A percentile compares a stretch with the other conserved stretches of the same genome.
Evolutionary conservation across 2,797 vertebrate species (phyloP).

Genomic region (Antrozous pallidus): DNA sequence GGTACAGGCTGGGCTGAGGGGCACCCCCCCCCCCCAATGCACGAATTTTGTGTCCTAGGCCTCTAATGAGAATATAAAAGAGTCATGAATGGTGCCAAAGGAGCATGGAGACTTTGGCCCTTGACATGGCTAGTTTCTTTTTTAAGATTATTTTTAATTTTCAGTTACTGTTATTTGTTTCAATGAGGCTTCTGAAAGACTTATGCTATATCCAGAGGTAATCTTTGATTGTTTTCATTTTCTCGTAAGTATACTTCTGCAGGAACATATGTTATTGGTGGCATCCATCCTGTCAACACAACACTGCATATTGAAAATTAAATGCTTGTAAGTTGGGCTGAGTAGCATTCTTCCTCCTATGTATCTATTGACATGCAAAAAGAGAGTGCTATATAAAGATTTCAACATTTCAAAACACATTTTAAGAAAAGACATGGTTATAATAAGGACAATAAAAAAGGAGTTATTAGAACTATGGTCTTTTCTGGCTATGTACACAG

Average conservation of each 20-base stretch:
- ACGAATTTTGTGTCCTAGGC: too few species aligned
- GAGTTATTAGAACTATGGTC: neutral
- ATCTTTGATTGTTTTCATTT: neutral
- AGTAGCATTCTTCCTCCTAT: neutral
- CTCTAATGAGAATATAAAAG: neutral
- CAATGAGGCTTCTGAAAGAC: neutral
- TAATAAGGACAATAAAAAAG: neutral
- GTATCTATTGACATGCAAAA: neutral
- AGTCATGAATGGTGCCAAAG: neutral
- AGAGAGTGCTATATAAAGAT: neutral
- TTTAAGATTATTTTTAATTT: neutral
- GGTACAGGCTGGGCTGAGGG: too few species aligned
- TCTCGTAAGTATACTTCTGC: neutral
- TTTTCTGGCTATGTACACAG: neutral
- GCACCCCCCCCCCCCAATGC: rapidly evolving
- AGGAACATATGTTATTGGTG: neutral
- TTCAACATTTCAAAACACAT: neutral
- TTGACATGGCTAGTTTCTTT: neutral
- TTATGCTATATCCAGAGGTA: neutral
- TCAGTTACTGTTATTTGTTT: neutral
- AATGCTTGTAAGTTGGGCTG: neutral
- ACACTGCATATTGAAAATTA: neutral
- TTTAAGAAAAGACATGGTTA: neutral
- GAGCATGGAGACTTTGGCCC: neutral
- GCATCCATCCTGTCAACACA: neutral